Base-by-base conservation (phyloP, 2,113 vertebrate genomes). In the Rhegmatorhina hoffmannsi region DNA sequence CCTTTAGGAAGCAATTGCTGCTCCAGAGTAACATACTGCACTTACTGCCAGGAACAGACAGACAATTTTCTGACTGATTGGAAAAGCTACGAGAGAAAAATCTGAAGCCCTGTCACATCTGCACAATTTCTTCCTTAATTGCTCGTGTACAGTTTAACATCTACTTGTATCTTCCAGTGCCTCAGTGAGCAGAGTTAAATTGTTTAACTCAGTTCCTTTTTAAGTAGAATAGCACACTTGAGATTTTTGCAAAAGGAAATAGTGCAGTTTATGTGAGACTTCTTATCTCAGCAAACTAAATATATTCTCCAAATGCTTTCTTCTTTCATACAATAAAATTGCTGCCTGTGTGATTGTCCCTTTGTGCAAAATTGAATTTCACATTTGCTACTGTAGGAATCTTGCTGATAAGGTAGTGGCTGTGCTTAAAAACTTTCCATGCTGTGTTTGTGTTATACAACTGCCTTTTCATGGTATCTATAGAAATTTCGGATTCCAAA, bases 41-140 rank as follows among this genome's bases (percentile, higher is more conserved):
- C 25, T 95, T 96, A 58, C 44, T 92, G 53, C 40, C 55, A 94
- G 75, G 84, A 95, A 70, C 18, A 95, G 47, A 53, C 33, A 96
- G 50, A 90, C 25, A 73, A 75, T 97, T 96, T 97, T 96, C 87
- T 97, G 85, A 93, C 86, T 95, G 82, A 97, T 84, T 77, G 84
- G 74, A 94, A 97, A 96, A 92, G 29, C 50, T 79, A 34, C 52
- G 64, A 95, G 50, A 92, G 49, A 92, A 94, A 96, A 96, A 89
- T 84, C 34, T 76, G 49, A 96, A 93, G 62, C 46, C 53, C 75
- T 73, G 67, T 67, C 58, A 87, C 84, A 95, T 96, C 72, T 96
- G 70, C n/a, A 82, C 19, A 60, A 80, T 91, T 83, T 84, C 70
- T 91, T 91, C 55, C 58, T 90, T 97, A 96, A 93, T 92, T 95